A percentile compares a stretch with the other conserved stretches of the same genome.
Evolutionary conservation across 2,797 vertebrate genomes (phyloP).

Genomic region (Acanthurus tractus): DNA sequence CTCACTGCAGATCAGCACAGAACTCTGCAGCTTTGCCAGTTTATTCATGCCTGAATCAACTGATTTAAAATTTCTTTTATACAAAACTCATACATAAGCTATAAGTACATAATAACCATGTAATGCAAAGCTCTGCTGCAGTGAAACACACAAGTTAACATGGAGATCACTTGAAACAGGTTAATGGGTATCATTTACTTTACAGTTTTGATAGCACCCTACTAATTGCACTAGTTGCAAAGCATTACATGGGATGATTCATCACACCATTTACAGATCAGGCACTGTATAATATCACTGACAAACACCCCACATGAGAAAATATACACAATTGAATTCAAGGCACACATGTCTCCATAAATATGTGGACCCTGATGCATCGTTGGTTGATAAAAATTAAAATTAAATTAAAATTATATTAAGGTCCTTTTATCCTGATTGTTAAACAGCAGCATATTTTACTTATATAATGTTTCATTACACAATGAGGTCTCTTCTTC

Average conservation of each 20-base stretch:
- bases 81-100: too few species aligned
- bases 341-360: not conserved
- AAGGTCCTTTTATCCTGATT: not conserved
- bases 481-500: not conserved
- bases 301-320: not conserved
- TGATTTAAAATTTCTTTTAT: too few species aligned
- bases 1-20: not conserved
- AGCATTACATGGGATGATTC: not conserved
- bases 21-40: not conserved
- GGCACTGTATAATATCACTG: not conserved
- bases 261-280: not conserved
- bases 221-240: not conserved
- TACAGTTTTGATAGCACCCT: not conserved
- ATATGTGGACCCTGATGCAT: not conserved
- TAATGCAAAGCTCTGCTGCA: too few species aligned
- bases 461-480: not conserved
- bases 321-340: not conserved
- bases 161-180: too few species aligned
- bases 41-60: not conserved
- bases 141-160: too few species aligned
- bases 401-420: constrained; percentile 4
- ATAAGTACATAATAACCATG: too few species aligned
- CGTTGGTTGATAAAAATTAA: not conserved
- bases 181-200: not conserved
- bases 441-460: not conserved